A percentile compares a stretch with the other conserved stretches of the same genome.
phyloP scores from a whole-genome alignment of 2,797 vertebrate species.

The Arctocebus calabarensis region DNA sequence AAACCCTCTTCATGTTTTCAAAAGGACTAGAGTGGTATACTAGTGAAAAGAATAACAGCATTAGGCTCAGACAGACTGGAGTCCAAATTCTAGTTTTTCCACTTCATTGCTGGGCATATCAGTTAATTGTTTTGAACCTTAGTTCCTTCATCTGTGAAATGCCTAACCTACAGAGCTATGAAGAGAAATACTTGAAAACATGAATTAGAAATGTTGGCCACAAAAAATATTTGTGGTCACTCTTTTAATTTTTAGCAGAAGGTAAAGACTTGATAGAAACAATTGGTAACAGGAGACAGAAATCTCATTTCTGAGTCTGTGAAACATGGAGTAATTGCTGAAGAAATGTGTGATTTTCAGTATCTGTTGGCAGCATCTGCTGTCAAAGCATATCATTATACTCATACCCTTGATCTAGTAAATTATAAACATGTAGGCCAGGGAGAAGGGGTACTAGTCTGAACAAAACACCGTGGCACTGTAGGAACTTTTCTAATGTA shows the following conservation, averaged over 20 bases:
- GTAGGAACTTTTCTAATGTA: not conserved
- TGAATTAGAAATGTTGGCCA: not conserved
- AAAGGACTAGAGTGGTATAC: not conserved
- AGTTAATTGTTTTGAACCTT: not conserved
- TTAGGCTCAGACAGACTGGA: not conserved
- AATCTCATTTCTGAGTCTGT: not conserved
- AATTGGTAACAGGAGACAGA: not conserved
- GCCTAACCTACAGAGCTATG: not conserved
- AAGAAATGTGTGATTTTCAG: constrained; percentile 23
- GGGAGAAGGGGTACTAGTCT: not conserved
- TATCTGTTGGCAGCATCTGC: not conserved
- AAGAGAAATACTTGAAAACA: constrained; percentile 41
- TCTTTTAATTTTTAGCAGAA: constrained; percentile 9
- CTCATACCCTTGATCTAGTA: not conserved
- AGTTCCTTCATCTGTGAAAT: constrained; percentile 23
- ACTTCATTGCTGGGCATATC: not conserved
- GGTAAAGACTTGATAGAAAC: not conserved
- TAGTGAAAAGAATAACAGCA: constrained; percentile 16
- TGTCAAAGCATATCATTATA: not conserved
- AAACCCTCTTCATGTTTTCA: not conserved
- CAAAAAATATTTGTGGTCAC: not conserved
- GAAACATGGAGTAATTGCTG: not conserved
- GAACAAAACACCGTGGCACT: not conserved
- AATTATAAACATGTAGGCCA: not conserved
- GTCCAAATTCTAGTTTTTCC: not conserved